These are phyloP conservation scores for Phortica magna DNA, from an alignment of 2,888 invertebrate genomes.

Conservation along the genomic window DNA sequence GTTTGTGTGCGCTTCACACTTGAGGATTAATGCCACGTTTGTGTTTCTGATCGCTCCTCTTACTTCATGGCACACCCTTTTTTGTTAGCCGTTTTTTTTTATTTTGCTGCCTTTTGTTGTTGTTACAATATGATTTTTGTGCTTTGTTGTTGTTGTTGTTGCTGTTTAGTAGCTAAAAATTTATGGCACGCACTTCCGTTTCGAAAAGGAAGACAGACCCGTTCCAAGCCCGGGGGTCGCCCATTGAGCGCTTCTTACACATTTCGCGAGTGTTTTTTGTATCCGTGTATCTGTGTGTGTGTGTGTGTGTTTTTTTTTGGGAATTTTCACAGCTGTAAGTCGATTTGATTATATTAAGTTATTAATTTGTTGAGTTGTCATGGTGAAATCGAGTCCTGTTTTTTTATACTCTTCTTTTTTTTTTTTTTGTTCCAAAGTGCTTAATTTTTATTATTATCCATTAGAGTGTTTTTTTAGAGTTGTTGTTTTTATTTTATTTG, in stretches of 20 bases:
- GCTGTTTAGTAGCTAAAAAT: constrained; percentile 55
- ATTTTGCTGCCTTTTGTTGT: constrained; percentile 50
- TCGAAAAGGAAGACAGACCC: constrained; percentile 45
- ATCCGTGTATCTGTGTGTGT: constrained; percentile 54
- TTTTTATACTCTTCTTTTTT: no score
- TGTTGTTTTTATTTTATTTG: neutral
- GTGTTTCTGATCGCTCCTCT: constrained; percentile 56
- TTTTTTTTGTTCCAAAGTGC: neutral
- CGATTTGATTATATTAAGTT: constrained; percentile 70
- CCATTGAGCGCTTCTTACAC: constrained; percentile 30
- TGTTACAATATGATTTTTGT: constrained; percentile 14
- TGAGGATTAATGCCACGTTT: constrained; percentile 67
- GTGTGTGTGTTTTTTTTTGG: constrained; percentile 63
- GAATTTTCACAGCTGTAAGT: constrained; percentile 68
- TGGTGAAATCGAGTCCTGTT: constrained; percentile 52
- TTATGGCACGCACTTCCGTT: constrained; percentile 75
- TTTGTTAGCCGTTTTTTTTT: constrained; percentile 52
- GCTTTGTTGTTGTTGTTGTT: no score
- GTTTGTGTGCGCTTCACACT: constrained; percentile 70
- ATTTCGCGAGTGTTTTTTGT: constrained; percentile 30
- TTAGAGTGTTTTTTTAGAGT: neutral
- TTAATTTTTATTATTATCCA: constrained; percentile 1
- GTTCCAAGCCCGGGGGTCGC: neutral
- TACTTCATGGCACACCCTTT: constrained; percentile 39
- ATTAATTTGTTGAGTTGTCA: constrained; percentile 71